These are phyloP conservation scores for Chionomys nivalis DNA, from an alignment of 2,113 vertebrate genomes.

Conservation along the genomic window DNA sequence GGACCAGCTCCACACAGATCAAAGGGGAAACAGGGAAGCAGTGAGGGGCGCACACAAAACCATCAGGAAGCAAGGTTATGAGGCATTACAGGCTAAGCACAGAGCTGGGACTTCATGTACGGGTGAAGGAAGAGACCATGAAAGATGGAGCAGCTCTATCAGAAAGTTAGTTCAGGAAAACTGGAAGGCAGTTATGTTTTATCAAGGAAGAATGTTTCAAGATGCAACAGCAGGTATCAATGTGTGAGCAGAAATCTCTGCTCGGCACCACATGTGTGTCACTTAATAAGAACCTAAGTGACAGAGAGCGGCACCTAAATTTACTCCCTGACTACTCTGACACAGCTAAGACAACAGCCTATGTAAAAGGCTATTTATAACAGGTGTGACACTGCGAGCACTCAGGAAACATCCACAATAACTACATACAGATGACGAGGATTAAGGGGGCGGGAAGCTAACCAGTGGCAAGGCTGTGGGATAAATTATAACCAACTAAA, in stretches of 20 bases:
- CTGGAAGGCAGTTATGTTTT: not conserved
- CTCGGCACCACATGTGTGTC: not conserved
- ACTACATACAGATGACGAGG: not conserved
- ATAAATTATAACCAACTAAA: slow-evolving; percentile 19
- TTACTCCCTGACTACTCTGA: not conserved
- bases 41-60: fast-evolving
- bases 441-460: not conserved
- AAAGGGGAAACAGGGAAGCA: fast-evolving
- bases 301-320: not conserved
- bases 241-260: not conserved
- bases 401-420: not conserved
- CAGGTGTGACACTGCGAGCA: not conserved
- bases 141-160: not conserved
- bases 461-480: not conserved
- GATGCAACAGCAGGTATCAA: not conserved
- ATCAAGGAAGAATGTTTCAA: not conserved
- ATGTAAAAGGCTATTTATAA: not conserved
- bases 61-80: fast-evolving
- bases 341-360: not conserved
- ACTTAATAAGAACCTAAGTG: not conserved
- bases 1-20: not conserved
- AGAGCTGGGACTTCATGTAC: not conserved
- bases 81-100: not conserved
- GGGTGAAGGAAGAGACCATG: not conserved
- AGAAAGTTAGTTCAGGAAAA: not conserved